Evolutionary conservation across 2,888 invertebrate genomes (phyloP), one percentile per base, ranked within the genome.

Genomic region (Agrotis segetum): DNA sequence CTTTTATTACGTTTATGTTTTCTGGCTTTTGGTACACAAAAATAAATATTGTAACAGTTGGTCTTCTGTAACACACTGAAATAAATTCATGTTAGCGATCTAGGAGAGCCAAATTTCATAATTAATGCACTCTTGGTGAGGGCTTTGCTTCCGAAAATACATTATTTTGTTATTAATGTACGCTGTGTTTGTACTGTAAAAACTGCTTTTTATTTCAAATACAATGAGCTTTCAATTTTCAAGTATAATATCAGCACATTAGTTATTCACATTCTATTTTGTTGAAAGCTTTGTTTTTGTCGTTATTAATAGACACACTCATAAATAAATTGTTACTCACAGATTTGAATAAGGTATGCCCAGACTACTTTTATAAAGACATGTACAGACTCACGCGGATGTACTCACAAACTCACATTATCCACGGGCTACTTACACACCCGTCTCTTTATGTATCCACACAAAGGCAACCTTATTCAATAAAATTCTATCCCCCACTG

Each of bases 401-500:
- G 47, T 40, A 44, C 47, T 64, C 64, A 58, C 52, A 67, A 62
- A 63, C 66, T 74, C 64, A 63, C 65, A 67, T 82, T 76, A 75
- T 73, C 56, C 74, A 69, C 75, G 56, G 68, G 68, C 75, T 71
- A 71, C 72, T 75, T 58, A 77, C 67, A 62, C 55, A 68, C 71
- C 62, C 74, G 77, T 62, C 63, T 74, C 63, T 69, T 65, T 79
- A 64, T 75, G 68, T 79, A 74, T 66, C 72, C 59, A 64, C 73
- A 77, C 83, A 83, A 84, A 83, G 76, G 75, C 77, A 74, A 79
- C 71, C 71, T 84, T 85, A 85, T 83, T 85, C 82, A 85, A 85
- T 85, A 85, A 83, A 83, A 83, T 77, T 82, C 79, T 72, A 77
- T 76, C 59, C 74, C 78, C 76, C 82, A 65, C 64, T 52, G 79